Evolutionary conservation across 2,113 vertebrate genomes (phyloP).

Genomic region (Cheilinus undulatus): DNA sequence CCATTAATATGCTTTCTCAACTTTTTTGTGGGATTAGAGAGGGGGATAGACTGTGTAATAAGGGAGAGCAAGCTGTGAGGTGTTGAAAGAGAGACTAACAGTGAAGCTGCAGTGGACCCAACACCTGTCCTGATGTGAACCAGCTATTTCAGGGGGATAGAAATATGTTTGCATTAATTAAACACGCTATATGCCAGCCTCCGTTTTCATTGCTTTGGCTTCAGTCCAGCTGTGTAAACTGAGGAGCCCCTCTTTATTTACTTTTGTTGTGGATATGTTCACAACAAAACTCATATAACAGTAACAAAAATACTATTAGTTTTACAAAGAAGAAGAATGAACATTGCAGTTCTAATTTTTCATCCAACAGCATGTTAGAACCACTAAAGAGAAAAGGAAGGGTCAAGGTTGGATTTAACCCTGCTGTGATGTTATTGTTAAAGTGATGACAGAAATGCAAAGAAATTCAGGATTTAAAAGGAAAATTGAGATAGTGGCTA

Average conservation of each 20-base stretch:
- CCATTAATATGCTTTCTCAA: conserved; percentile 65
- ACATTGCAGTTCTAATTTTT: too few relatives aligned
- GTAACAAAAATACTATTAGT: neutral
- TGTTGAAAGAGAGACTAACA: conserved; percentile 10
- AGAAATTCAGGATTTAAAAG: too few relatives aligned
- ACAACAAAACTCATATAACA: neutral
- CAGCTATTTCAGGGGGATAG: neutral
- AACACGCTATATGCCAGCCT: neutral
- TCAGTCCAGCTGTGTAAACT: neutral
- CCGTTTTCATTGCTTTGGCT: neutral
- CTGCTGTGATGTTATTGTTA: too few relatives aligned
- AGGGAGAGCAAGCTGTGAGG: conserved; percentile 35
- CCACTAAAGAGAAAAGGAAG: too few relatives aligned
- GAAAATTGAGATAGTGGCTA: too few relatives aligned
- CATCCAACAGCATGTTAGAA: too few relatives aligned
- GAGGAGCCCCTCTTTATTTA: neutral
- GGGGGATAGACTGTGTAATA: conserved; percentile 36
- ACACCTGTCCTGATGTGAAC: conserved; percentile 37
- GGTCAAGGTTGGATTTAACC: too few relatives aligned
- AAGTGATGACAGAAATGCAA: too few relatives aligned
- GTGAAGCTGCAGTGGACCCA: neutral
- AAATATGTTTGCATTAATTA: neutral
- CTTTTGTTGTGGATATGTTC: too few relatives aligned
- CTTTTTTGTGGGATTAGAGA: conserved; percentile 60
- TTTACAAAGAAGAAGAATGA: too few relatives aligned